Evolutionary conservation across 2,888 invertebrate species (phyloP).

Genomic region (Odontocolon sp.): DNA sequence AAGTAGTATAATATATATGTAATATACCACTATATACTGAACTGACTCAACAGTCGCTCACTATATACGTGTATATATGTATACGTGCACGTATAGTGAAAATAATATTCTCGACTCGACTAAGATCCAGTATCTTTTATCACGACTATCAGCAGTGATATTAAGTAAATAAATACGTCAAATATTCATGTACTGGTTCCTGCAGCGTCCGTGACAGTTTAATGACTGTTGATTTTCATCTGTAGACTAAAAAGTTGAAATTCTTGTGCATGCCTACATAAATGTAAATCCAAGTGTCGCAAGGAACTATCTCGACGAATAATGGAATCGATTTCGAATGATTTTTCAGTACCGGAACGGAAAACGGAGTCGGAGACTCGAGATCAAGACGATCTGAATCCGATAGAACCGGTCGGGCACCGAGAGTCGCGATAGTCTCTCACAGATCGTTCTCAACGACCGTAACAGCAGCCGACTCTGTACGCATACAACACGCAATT

Average conservation of each 20-base stretch:
- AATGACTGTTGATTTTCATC: conserved; percentile 20
- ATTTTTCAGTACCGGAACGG: conserved; percentile 26
- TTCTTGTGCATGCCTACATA: background rate
- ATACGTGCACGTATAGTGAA: background rate
- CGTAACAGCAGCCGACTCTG: background rate
- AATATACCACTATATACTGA: no score
- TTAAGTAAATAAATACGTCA: conserved; percentile 61
- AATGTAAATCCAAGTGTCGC: conserved; percentile 34
- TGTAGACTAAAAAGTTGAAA: conserved; percentile 13
- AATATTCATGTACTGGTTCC: conserved; percentile 12
- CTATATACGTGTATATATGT: background rate
- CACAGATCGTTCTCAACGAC: conserved; percentile 12
- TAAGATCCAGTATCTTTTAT: conserved; percentile 31
- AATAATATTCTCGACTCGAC: conserved; percentile 34
- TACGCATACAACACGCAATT: conserved; percentile 59
- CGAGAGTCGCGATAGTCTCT: conserved; percentile 40
- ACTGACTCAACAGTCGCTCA: no score
- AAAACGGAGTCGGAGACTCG: conserved; percentile 16
- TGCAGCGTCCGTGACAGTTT: conserved; percentile 5
- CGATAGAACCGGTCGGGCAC: conserved; percentile 65
- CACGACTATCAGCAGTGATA: conserved; percentile 13
- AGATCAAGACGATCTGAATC: conserved; percentile 60
- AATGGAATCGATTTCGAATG: conserved; percentile 58
- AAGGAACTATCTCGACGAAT: conserved; percentile 58
- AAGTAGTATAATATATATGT: conserved; percentile 36